Base-by-base conservation (phyloP, 2,113 vertebrate species). In the Gallinago undulata region DNA sequence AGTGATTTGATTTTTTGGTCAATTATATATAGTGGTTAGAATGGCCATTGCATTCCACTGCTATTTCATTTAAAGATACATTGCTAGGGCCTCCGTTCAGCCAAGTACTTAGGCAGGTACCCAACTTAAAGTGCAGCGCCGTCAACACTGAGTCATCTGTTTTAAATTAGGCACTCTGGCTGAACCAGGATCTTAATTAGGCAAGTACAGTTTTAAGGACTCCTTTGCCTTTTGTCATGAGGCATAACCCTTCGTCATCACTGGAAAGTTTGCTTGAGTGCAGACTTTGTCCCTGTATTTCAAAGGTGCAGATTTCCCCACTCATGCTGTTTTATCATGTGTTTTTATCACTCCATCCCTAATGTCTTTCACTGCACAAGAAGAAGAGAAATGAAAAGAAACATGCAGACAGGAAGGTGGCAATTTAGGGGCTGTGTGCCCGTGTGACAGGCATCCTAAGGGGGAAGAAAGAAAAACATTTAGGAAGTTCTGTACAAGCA, bases 1-100 rank as follows among this genome's bases (percentile, higher is more conserved):
- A 79, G 81, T 37, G 57, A 96, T 96, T 94, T 93, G 89, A 87
- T 96, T 89, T 95, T 95, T 96, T 85, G n/a, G 87, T 89, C 94
- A 96, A 93, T 96, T 96, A 96, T 79, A 94, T 76, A 66, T 79
- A 93, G 63, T 91, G 91, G 70, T 83, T 96, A 64, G 73, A 85
- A 94, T 6, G 48, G 41, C 57, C 19, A 22, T 50, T 91, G 57
- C 56, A 87, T 89, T 94, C 87, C 89, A 75, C 35, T 31, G 63
- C 53, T 73, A 11, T 80, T 95, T 96, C 73, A 82, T 94, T 91
- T 96, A 82, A 89, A 90, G 89, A 87, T 73, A 87, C 41, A 83
- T 80, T 85, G 70, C 57, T 78, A 73, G 73, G 73, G 62, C 56
- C 41, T 90, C 66, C 2, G 0, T 76, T 96, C 64, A 94, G 90